phyloP scores from a whole-genome alignment of 2,113 vertebrate species.

The Phrynosoma blainvillii region DNA sequence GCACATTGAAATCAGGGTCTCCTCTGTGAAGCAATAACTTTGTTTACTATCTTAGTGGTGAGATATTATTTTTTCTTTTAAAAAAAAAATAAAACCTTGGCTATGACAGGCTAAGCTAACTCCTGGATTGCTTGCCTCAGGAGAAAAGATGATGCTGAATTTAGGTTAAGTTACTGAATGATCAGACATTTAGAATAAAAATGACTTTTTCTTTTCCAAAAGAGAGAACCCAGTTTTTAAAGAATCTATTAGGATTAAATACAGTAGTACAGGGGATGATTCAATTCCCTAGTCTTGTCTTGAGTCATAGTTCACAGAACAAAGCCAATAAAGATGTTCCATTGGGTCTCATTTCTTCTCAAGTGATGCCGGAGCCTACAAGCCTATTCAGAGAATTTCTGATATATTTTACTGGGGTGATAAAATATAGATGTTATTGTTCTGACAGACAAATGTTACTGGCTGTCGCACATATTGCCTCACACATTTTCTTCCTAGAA shows the following conservation, averaged over 20 bases:
- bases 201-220: not conserved
- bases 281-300: constrained; percentile 9
- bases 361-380: constrained; percentile 14
- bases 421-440: constrained; percentile 2
- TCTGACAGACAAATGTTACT: constrained; percentile 15
- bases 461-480: not conserved
- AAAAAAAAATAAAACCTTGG: not conserved
- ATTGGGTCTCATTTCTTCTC: constrained; percentile 2
- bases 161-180: not conserved
- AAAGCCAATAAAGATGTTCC: not conserved
- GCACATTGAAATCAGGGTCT: not conserved
- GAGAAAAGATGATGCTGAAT: not conserved
- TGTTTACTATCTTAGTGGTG: not conserved
- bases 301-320: not conserved
- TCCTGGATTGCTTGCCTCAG: not conserved
- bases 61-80: not conserved
- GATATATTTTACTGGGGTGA: constrained; percentile 5
- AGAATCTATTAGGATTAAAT: constrained; percentile 16
- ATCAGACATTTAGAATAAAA: not conserved
- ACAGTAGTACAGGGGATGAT: not conserved
- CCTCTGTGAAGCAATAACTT: constrained; percentile 1
- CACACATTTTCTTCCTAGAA: not conserved
- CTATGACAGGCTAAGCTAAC: not conserved
- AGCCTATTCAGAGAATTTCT: constrained; percentile 7
- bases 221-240: constrained; percentile 10